These are phyloP conservation scores for Myripristis murdjan DNA, from an alignment of 2,797 vertebrate species.

Conservation along the genomic window DNA sequence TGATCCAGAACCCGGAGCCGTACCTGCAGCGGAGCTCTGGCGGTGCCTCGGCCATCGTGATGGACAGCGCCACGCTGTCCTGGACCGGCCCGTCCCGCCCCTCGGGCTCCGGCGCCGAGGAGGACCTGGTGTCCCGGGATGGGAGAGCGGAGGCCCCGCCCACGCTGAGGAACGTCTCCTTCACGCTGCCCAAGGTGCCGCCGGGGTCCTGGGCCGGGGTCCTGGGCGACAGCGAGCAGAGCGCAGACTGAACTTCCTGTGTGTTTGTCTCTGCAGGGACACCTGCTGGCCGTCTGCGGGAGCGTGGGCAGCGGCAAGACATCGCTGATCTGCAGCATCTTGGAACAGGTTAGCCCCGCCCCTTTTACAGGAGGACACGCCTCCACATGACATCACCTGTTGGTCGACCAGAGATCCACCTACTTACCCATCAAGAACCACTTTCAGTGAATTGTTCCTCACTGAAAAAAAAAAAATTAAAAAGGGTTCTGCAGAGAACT, in stretches of 20 bases:
- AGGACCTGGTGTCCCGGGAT: constrained; percentile 16
- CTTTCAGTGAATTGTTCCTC: no score
- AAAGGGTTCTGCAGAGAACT: no score
- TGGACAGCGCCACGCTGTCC: constrained; percentile 86
- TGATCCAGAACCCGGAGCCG: constrained; percentile 84
- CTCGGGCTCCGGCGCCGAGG: constrained; percentile 16
- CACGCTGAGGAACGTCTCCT: constrained; percentile 82
- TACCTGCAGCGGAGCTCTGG: constrained; percentile 82
- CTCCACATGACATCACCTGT: no score
- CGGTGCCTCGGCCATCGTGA: constrained; percentile 77
- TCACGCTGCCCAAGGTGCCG: constrained; percentile 87
- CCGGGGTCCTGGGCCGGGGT: no score
- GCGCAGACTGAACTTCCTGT: not conserved
- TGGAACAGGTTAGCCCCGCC: constrained; percentile 85
- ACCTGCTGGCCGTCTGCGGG: constrained; percentile 89
- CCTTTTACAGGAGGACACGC: not conserved
- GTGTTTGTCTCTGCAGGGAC: constrained; percentile 78
- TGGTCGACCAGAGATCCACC: no score
- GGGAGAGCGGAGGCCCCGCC: constrained; percentile 7
- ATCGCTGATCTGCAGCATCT: constrained; percentile 87
- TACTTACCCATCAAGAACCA: not conserved
- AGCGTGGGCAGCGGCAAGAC: constrained; percentile 91
- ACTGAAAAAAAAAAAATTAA: no score
- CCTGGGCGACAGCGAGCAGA: not conserved
- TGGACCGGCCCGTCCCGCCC: constrained; percentile 68